Base-by-base conservation (phyloP, 2,113 vertebrate genomes). In the Chascanopsetta lugubris region DNA sequence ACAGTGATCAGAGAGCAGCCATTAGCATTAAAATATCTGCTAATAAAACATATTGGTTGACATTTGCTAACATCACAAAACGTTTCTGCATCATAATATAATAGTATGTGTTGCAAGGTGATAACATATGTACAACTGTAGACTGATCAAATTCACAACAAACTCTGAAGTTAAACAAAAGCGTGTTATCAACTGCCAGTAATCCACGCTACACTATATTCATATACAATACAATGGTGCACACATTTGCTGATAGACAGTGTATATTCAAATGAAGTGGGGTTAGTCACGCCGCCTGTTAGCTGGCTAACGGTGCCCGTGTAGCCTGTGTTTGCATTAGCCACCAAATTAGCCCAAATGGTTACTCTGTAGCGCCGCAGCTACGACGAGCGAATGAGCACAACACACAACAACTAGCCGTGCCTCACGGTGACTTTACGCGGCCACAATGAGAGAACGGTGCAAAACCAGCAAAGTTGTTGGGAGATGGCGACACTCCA, bases 91-190 rank as follows among this genome's bases (percentile, higher is more conserved):
- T n/a, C n/a, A n/a, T n/a, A n/a, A n/a, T n/a, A n/a, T n/a, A n/a
- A n/a, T n/a, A n/a, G n/a, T n/a, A n/a, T n/a, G n/a, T n/a, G n/a
- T n/a, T n/a, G n/a, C n/a, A n/a, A n/a, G n/a, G n/a, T n/a, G n/a
- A n/a, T n/a, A n/a, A n/a, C n/a, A n/a, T n/a, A n/a, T n/a, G n/a
- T n/a, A n/a, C n/a, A n/a, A n/a, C n/a, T n/a, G n/a, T n/a, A n/a
- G n/a, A n/a, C 20, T 43, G 5, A 20, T 26, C 0, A 64, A 79
- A 74, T 54, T 79, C 68, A 83, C 25, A 81, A 68, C 68, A 79
- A 77, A 83, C 68, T 72, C 66, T 12, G n/a, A 51, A 70, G 50
- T 29, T 18, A 25, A 55, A 13, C 30, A n/a, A 40, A 30, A 18
- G 50, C 18, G 36, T n/a, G n/a, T n/a, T n/a, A n/a, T n/a, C n/a